Evolutionary conservation across 2,797 vertebrate genomes (phyloP).

Genomic region (Threskiornis aethiopicus): DNA sequence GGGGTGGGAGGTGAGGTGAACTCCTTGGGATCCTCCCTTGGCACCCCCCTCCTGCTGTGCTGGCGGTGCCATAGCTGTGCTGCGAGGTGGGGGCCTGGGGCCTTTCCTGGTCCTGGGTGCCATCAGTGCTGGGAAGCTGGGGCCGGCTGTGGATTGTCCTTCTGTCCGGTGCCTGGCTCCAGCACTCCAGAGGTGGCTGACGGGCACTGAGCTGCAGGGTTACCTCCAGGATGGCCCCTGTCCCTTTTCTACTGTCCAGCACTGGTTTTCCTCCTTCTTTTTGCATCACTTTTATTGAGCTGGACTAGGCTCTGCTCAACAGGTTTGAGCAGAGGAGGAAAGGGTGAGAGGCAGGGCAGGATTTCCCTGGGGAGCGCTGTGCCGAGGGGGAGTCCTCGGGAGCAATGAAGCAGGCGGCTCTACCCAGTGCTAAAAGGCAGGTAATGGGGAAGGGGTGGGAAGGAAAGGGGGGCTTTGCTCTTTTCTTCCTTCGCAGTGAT

Average conservation of each 20-base stretch:
- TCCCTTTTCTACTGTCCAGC: neutral
- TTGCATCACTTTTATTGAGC: neutral
- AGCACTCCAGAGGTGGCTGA: neutral
- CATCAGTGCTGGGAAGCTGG: neutral
- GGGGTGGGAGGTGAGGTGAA: neutral
- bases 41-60: neutral
- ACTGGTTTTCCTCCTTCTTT: neutral
- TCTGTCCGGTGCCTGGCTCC: neutral
- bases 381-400: neutral
- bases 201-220: neutral
- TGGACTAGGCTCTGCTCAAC: neutral
- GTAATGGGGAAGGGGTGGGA: neutral
- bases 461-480: conserved; percentile 25
- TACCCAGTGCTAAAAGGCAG: neutral
- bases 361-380: neutral
- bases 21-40: neutral
- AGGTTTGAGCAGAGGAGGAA: neutral
- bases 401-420: neutral
- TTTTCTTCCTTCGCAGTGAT: conserved; percentile 18
- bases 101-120: neutral
- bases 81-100: fast-evolving
- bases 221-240: neutral
- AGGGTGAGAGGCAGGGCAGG: neutral
- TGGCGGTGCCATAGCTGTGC: neutral
- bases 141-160: fast-evolving